These are phyloP conservation scores for Drosophila sucinea DNA, from an alignment of 1,140 invertebrate genomes.

Conservation along the genomic window DNA sequence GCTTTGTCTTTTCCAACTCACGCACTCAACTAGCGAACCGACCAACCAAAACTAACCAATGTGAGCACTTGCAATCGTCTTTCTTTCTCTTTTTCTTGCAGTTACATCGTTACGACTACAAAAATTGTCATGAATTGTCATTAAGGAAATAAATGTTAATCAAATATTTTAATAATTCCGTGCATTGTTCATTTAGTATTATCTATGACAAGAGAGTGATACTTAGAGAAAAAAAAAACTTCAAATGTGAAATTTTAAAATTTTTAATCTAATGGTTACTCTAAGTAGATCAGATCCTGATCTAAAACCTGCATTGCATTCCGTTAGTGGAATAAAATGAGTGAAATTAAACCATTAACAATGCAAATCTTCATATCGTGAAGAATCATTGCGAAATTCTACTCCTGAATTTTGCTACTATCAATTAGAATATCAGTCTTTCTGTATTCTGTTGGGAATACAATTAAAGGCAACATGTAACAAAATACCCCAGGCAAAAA, in stretches of 20 bases:
- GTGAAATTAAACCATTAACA: too few species aligned
- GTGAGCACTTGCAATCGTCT: conserved; percentile 17
- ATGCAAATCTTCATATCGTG: too few species aligned
- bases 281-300: too few species aligned
- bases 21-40: conserved; percentile 46
- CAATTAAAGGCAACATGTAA: too few species aligned
- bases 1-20: conserved; percentile 50
- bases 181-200: not conserved
- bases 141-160: conserved; percentile 17
- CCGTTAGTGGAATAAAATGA: too few species aligned
- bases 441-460: too few species aligned
- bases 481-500: too few species aligned
- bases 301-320: too few species aligned
- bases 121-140: conserved; percentile 10
- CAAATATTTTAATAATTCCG: conserved; percentile 18
- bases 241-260: not conserved
- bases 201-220: not conserved
- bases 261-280: too few species aligned
- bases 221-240: not conserved
- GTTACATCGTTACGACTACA: conserved; percentile 16
- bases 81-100: conserved; percentile 11
- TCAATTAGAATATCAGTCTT: too few species aligned
- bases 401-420: too few species aligned
- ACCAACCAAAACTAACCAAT: conserved; percentile 1
- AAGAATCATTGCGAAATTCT: too few species aligned